These are phyloP conservation scores for Centropus bengalensis DNA, from an alignment of 2,113 vertebrate species.

Conservation along the genomic window DNA sequence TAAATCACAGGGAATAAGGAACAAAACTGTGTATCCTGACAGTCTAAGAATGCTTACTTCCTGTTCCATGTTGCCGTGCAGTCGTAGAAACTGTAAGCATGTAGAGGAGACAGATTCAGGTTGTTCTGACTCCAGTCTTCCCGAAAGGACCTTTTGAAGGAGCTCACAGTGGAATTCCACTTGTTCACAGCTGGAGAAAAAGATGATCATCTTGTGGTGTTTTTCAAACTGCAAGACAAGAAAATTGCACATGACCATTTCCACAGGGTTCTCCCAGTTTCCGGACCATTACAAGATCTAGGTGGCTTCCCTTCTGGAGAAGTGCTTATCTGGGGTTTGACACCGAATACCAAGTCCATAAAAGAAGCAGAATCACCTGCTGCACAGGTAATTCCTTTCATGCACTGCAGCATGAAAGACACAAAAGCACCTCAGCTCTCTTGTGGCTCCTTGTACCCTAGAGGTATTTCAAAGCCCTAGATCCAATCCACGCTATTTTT, in stretches of 20 bases:
- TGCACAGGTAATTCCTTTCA: background rate
- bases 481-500: background rate
- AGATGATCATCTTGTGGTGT: slow-evolving; percentile 89
- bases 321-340: background rate
- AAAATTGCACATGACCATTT: background rate
- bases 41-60: slow-evolving; percentile 77
- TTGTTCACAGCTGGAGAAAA: slow-evolving; percentile 91
- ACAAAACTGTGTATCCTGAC: background rate
- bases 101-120: slow-evolving; percentile 6
- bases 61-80: slow-evolving; percentile 94
- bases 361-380: background rate
- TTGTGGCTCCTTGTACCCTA: background rate
- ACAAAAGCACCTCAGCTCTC: background rate
- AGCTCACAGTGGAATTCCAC: slow-evolving; percentile 90
- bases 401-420: background rate
- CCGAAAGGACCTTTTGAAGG: slow-evolving; percentile 80
- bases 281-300: background rate
- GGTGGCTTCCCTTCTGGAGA: background rate
- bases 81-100: slow-evolving; percentile 77
- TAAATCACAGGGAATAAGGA: background rate
- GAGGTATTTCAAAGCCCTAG: background rate
- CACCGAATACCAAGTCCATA: background rate
- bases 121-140: background rate
- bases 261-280: background rate
- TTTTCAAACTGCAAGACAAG: slow-evolving; percentile 80